Conservation (phyloP, 2,888 invertebrate species). For the Cephus runcator region DNA sequence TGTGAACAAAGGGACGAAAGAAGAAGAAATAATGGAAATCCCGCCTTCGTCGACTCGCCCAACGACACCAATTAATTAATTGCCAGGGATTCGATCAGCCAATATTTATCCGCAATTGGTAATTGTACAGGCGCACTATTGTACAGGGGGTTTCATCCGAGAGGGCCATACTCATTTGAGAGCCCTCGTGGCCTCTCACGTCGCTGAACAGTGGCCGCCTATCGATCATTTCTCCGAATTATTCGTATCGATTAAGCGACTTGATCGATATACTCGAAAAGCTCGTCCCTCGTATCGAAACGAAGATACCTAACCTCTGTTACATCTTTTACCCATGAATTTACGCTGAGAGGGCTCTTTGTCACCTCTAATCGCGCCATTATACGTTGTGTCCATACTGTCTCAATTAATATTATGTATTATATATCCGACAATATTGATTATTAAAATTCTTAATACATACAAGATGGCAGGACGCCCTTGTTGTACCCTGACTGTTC, state of each 20-base stretch:
- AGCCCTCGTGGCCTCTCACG: background rate
- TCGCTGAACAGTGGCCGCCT: background rate
- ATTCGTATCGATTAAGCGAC: background rate
- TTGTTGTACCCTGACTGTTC: background rate
- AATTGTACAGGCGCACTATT: background rate
- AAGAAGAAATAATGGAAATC: background rate
- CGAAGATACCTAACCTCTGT: background rate
- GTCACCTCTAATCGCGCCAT: conserved; percentile 58
- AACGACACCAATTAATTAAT: background rate
- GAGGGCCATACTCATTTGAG: background rate
- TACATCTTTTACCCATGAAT: background rate
- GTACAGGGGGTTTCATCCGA: background rate
- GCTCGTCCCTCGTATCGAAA: background rate
- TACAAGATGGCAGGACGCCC: conserved; percentile 18
- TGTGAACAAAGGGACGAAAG: background rate
- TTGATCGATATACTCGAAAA: background rate
- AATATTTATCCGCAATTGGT: background rate
- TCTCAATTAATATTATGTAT: conserved; percentile 64
- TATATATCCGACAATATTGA: conserved; percentile 65
- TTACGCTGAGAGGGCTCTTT: conserved; percentile 33
- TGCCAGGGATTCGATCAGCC: background rate
- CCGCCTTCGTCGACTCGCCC: background rate
- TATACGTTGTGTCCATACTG: conserved; percentile 62
- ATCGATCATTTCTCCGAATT: background rate
- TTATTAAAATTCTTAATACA: conserved; percentile 65